Evolutionary conservation across 2,888 invertebrate species (phyloP), one percentile per base, ranked within the genome.

Genomic region (Stictocephala bisonia): DNA sequence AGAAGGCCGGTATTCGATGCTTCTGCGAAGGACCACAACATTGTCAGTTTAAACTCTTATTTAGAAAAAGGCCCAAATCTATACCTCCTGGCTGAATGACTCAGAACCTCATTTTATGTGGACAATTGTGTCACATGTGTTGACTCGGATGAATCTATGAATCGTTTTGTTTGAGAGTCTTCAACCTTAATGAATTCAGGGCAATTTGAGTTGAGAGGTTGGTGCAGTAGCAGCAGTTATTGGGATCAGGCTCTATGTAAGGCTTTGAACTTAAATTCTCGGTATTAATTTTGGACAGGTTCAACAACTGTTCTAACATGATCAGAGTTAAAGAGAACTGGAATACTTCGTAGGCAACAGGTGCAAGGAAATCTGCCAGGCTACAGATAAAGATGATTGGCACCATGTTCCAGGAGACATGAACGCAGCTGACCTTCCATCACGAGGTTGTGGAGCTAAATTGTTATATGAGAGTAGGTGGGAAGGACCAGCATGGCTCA

Each of bases 171-270:
- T n/a, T n/a, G n/a, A n/a, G n/a, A n/a, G n/a, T n/a, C n/a, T n/a
- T n/a, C n/a, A n/a, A n/a, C n/a, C n/a, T n/a, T n/a, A n/a, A n/a
- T n/a, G n/a, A n/a, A n/a, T n/a, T n/a, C n/a, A n/a, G n/a, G n/a
- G n/a, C n/a, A n/a, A n/a, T n/a, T n/a, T n/a, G n/a, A n/a, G n/a
- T n/a, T n/a, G n/a, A n/a, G n/a, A n/a, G n/a, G n/a, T n/a, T n/a
- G n/a, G n/a, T n/a, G n/a, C n/a, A n/a, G n/a, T 81, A 24, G 80
- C 77, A 2, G 79, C 79, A 11, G 66, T 76, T 13, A 78, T 82
- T n/a, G 58, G 41, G 15, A n/a, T 53, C 1, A 9, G 50, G 13
- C 20, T 53, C 77, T 76, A 24, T 76, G 76, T 0, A 64, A 35
- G 22, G 60, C 60, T 2, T 60, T 60, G 22, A 60, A 60, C n/a